phyloP scores from a whole-genome alignment of 1,140 invertebrate species.

The Phymorhynchus buccinoides region DNA sequence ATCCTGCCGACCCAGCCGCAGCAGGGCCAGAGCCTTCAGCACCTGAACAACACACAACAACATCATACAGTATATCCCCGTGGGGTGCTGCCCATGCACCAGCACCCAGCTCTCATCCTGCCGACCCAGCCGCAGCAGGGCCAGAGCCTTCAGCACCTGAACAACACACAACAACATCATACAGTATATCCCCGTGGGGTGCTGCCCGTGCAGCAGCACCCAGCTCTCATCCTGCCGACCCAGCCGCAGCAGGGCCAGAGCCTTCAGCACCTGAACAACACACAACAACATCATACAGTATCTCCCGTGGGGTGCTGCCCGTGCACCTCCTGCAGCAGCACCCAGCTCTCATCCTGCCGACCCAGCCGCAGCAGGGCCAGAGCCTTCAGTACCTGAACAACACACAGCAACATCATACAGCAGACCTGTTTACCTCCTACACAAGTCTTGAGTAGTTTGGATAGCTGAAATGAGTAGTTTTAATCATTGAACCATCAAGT shows the following conservation, averaged over 20 bases:
- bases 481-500: too few species aligned
- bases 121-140: slow-evolving; percentile 88
- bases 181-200: too few species aligned
- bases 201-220: slow-evolving; percentile 82
- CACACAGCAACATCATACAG: too few species aligned
- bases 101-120: slow-evolving; percentile 83
- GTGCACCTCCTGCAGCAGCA: slow-evolving; percentile 85
- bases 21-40: slow-evolving; percentile 90
- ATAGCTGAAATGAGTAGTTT: too few species aligned
- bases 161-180: too few species aligned
- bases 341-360: slow-evolving; percentile 83
- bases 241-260: slow-evolving; percentile 88
- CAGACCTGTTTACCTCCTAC: too few species aligned
- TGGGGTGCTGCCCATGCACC: slow-evolving; percentile 86
- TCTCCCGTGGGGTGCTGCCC: slow-evolving; percentile 90
- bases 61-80: too few species aligned
- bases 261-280: slow-evolving; percentile 87
- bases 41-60: too few species aligned
- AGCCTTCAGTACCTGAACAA: slow-evolving; percentile 87
- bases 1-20: slow-evolving; percentile 86
- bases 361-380: slow-evolving; percentile 90
- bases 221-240: slow-evolving; percentile 86
- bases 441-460: too few species aligned
- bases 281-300: too few species aligned
- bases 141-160: slow-evolving; percentile 87